Percentiles rank a stretch among this genome's conserved stretches.
These are phyloP conservation scores for Dendrocincla fuliginosa DNA, from an alignment of 2,797 vertebrate species.

Conservation along the genomic window DNA sequence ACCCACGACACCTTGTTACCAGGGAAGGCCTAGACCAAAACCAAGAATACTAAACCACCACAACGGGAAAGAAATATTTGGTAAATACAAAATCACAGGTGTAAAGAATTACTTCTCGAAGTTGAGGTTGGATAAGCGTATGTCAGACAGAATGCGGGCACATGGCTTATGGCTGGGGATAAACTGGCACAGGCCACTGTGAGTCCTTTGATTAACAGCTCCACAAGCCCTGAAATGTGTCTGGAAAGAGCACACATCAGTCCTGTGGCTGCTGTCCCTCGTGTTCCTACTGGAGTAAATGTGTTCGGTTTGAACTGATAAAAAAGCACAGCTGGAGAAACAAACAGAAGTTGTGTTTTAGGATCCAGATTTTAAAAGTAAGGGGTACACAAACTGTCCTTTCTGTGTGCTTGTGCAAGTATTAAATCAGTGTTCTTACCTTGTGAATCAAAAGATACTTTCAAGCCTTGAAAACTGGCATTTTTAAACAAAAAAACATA, in stretches of 20 bases:
- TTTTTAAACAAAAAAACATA: not conserved
- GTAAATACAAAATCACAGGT: not conserved
- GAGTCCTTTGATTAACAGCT: not conserved
- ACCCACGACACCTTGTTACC: too few species aligned
- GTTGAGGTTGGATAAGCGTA: not conserved
- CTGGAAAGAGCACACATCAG: not conserved
- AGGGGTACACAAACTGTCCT: not conserved
- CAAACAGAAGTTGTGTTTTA: not conserved
- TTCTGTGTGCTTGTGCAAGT: not conserved
- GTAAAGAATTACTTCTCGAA: not conserved
- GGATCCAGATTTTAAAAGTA: not conserved
- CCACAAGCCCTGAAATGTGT: not conserved
- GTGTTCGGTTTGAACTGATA: not conserved
- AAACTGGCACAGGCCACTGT: not conserved
- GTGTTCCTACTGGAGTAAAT: not conserved
- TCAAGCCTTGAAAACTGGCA: not conserved
- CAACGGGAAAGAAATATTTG: too few species aligned
- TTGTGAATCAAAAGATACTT: not conserved
- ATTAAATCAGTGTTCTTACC: not conserved
- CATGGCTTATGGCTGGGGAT: accelerated
- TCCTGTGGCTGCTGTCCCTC: not conserved
- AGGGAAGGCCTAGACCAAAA: too few species aligned
- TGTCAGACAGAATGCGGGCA: not conserved
- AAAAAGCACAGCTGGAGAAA: not conserved
- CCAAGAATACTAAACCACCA: too few species aligned